These are phyloP conservation scores for Rhogogaster chlorosoma DNA, from an alignment of 2,888 invertebrate species.

Conservation along the genomic window DNA sequence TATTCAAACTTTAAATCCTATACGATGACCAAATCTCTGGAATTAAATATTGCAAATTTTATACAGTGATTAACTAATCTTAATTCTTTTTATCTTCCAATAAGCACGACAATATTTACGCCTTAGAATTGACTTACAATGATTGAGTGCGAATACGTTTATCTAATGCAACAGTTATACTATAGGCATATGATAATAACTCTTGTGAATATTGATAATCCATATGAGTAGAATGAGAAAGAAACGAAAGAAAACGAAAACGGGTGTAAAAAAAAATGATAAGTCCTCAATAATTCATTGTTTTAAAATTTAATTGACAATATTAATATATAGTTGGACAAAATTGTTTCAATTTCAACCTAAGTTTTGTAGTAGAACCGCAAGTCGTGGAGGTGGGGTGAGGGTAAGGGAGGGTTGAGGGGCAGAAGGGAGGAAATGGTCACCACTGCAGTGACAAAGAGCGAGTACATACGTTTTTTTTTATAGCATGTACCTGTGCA, in stretches of 20 bases:
- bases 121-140: neutral
- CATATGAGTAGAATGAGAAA: neutral
- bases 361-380: slow-evolving; percentile 67
- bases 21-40: neutral
- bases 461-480: slow-evolving; percentile 60
- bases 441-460: slow-evolving; percentile 57
- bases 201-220: neutral
- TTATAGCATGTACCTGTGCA: slow-evolving; percentile 61
- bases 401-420: slow-evolving; percentile 55
- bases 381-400: slow-evolving; percentile 62
- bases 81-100: neutral
- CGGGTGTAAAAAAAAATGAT: slow-evolving; percentile 32
- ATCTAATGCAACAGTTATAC: neutral
- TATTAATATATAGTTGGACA: slow-evolving; percentile 70
- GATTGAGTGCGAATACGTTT: neutral
- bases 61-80: slow-evolving; percentile 4
- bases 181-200: neutral
- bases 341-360: slow-evolving; percentile 65
- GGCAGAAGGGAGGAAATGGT: slow-evolving; percentile 56
- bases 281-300: slow-evolving; percentile 55
- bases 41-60: neutral
- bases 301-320: slow-evolving; percentile 73
- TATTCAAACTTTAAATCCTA: neutral
- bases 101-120: neutral
- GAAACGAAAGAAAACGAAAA: neutral